A percentile compares a stretch with the other conserved stretches of the same genome.
These are phyloP conservation scores for Speoplatyrhinus poulsoni DNA, from an alignment of 2,113 vertebrate species.

Conservation along the genomic window DNA sequence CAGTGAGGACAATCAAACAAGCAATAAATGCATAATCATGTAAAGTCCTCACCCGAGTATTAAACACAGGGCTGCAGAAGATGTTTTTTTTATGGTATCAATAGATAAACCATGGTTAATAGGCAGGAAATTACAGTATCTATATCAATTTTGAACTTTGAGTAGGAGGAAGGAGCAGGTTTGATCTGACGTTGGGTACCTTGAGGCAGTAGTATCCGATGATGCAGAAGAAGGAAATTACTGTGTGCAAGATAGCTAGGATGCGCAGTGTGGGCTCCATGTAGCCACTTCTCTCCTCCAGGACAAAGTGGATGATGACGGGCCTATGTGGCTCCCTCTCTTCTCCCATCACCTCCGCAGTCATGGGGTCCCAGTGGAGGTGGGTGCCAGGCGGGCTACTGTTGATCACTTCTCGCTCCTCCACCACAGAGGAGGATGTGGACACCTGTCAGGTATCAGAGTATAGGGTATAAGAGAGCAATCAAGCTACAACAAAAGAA, in stretches of 20 bases:
- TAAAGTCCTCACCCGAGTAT: too few species aligned
- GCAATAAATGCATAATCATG: too few species aligned
- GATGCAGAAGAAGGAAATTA: conserved; percentile 98
- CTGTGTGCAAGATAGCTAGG: conserved; percentile 89
- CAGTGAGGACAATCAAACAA: too few species aligned
- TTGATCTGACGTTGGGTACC: conserved; percentile 55
- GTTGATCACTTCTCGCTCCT: conserved; percentile 80
- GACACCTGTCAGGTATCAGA: conserved; percentile 79
- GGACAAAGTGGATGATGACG: conserved; percentile 86
- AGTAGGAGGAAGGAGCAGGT: too few species aligned
- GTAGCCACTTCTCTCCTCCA: conserved; percentile 96
- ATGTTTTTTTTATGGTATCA: too few species aligned
- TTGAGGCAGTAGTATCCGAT: conserved; percentile 98
- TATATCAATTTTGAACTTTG: too few species aligned
- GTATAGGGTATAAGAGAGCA: too few species aligned
- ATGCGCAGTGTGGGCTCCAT: conserved; percentile 94
- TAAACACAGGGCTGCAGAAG: too few species aligned
- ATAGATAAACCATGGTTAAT: too few species aligned
- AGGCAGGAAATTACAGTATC: too few species aligned
- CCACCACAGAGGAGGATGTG: conserved; percentile 84
- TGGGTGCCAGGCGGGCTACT: conserved; percentile 41
- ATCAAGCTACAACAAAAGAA: too few species aligned
- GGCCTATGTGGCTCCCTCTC: conserved; percentile 54
- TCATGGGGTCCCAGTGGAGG: conserved; percentile 63
- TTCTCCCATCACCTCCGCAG: conserved; percentile 48